Evolutionary conservation across 53 echinoderm and acorn worm genomes (phyloP).

Genomic region (Henricia sp.): DNA sequence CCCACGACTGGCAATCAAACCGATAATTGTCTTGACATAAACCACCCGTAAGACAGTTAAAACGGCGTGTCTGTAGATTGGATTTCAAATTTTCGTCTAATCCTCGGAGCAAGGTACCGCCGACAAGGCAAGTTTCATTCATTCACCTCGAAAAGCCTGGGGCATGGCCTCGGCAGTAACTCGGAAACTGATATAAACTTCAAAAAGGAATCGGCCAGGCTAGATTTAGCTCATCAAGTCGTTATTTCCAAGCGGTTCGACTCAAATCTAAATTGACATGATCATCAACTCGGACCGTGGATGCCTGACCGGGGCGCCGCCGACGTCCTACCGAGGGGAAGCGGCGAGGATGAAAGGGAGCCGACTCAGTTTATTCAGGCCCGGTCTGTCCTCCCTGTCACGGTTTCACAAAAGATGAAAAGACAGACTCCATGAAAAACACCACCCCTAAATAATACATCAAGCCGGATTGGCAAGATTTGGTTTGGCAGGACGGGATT

Average conservation of each 20-base stretch:
- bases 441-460: slow-evolving; percentile 59
- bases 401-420: slow-evolving; percentile 13
- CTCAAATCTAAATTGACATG: slow-evolving; percentile 49
- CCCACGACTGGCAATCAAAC: slow-evolving; percentile 43
- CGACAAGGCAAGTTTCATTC: slow-evolving; percentile 31
- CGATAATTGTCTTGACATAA: slow-evolving; percentile 59
- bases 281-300: slow-evolving; percentile 43
- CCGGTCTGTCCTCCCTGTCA: slow-evolving; percentile 49
- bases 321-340: slow-evolving; percentile 45
- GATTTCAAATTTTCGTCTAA: slow-evolving; percentile 33
- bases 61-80: slow-evolving; percentile 54
- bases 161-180: neutral
- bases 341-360: slow-evolving; percentile 60
- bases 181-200: neutral
- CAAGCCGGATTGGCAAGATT: slow-evolving; percentile 47
- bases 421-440: slow-evolving; percentile 40
- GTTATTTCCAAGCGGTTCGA: slow-evolving; percentile 9
- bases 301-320: slow-evolving; percentile 19
- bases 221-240: slow-evolving; percentile 41
- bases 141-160: slow-evolving; percentile 14
- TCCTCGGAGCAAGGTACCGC: slow-evolving; percentile 36
- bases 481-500: slow-evolving; percentile 37
- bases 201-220: slow-evolving; percentile 33
- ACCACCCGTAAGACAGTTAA: slow-evolving; percentile 56
- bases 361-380: slow-evolving; percentile 50